A percentile compares a stretch with the other conserved stretches of the same genome.
phyloP scores from a whole-genome alignment of 2,888 invertebrate genomes.

The Pollenia angustigena region DNA sequence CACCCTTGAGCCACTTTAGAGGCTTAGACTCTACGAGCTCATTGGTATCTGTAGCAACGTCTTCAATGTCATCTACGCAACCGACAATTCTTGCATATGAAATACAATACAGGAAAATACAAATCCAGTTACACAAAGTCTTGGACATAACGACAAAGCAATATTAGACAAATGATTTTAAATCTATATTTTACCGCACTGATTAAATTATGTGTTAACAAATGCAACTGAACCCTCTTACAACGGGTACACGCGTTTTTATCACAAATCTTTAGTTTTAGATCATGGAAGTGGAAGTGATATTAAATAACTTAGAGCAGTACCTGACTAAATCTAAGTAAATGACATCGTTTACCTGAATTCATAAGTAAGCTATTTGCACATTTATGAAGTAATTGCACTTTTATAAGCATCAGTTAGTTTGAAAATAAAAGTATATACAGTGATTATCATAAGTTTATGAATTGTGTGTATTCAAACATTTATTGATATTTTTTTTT shows the following conservation, averaged over 20 bases:
- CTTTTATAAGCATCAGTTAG: not conserved
- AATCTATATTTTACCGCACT: slow-evolving; percentile 13
- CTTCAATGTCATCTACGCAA: slow-evolving; percentile 35
- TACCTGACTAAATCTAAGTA: slow-evolving; percentile 20
- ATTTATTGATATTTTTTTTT: too few species aligned
- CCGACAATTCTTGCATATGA: not conserved
- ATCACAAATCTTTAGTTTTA: slow-evolving; percentile 74
- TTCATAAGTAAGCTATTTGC: slow-evolving; percentile 12
- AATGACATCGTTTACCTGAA: slow-evolving; percentile 60
- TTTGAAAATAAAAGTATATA: too few species aligned
- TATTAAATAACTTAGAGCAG: slow-evolving; percentile 55
- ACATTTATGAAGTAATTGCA: too few species aligned
- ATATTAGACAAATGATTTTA: too few species aligned
- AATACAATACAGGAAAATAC: slow-evolving; percentile 25
- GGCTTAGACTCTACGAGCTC: slow-evolving; percentile 73
- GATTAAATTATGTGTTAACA: slow-evolving; percentile 51
- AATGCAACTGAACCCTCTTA: slow-evolving; percentile 77
- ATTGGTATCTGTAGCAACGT: slow-evolving; percentile 54
- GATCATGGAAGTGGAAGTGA: slow-evolving; percentile 48
- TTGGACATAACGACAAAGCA: slow-evolving; percentile 3
- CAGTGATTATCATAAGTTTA: too few species aligned
- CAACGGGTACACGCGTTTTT: slow-evolving; percentile 76
- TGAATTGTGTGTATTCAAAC: too few species aligned
- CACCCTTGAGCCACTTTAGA: slow-evolving; percentile 80
- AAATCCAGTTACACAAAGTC: slow-evolving; percentile 16